Evolutionary conservation across 2,888 invertebrate genomes (phyloP).

Genomic region (Erebia palarica): DNA sequence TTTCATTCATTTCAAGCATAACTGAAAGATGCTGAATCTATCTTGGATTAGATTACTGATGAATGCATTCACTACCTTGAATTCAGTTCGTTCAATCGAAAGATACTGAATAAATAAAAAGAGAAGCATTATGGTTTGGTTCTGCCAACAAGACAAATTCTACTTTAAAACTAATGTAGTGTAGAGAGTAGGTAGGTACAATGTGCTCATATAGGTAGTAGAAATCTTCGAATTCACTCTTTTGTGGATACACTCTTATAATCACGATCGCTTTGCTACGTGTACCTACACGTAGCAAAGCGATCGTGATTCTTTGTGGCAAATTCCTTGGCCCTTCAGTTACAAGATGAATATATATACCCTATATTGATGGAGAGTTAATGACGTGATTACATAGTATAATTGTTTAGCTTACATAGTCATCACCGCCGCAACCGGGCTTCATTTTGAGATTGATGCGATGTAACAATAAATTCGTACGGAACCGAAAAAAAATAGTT

Average conservation of each 20-base stretch:
- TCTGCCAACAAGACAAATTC: constrained; percentile 2
- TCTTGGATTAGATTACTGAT: too few species aligned
- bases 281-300: not conserved
- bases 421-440: constrained; percentile 69
- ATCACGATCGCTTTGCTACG: too few species aligned
- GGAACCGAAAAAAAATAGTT: not conserved
- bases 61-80: too few species aligned
- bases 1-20: too few species aligned
- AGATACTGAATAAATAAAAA: too few species aligned
- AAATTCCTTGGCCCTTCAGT: not conserved
- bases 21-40: too few species aligned
- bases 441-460: constrained; percentile 56
- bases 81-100: too few species aligned
- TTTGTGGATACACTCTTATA: too few species aligned
- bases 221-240: too few species aligned
- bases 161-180: not conserved
- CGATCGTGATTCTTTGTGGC: not conserved
- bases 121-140: not conserved
- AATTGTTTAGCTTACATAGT: constrained; percentile 61
- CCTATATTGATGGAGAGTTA: not conserved
- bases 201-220: not conserved
- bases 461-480: not conserved
- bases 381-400: not conserved
- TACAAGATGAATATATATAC: not conserved
- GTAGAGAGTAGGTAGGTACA: not conserved